Evolutionary conservation across 2,113 vertebrate genomes (phyloP), one percentile per base, ranked within the genome.

Genomic region (Zosterops hypoxanthus): DNA sequence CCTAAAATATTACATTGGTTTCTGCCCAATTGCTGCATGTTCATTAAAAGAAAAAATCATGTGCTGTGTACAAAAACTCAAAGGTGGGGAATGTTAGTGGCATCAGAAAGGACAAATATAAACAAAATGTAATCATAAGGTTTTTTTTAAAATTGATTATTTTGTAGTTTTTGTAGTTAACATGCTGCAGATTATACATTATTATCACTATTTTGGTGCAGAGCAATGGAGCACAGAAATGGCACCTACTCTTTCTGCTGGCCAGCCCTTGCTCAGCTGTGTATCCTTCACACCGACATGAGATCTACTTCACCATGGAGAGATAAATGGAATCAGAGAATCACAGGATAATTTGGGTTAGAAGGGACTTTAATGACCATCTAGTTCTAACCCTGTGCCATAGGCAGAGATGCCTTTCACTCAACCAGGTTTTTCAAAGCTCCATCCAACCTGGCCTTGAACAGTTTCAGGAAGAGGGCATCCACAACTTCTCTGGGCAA

Each of bases 161-260:
- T 57, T 69, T 72, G 36, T 77, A 14, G 4, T 3, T 57, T 91
- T 75, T 20, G 25, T 34, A 66, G 57, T 22, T 70, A 55, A 53
- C 26, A 53, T 0, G 4, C 41, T 42, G 53, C 50, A 61, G 75
- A 41, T 50, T n/a, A 18, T 8, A 31, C 19, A 39, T 61, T 71
- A 31, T 21, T 68, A 4, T 46, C 19, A 69, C 21, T 24, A 56
- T 44, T 73, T 34, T 0, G 10, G 29, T 52, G 72, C 60, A 52
- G 44, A 84, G 47, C 1, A 5, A 50, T 2, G 65, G 60, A 46
- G 44, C 19, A 50, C 33, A 63, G 39, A 68, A 82, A 76, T 1
- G 0, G 2, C 2, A 46, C 12, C 36, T 46, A 14, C 31, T 39
- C 42, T 13, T 77, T 57, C 46, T 5, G 5, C 31, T 1, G 2